Conservation (phyloP, 1,140 invertebrate genomes). For the Drosophila novamexicana region DNA sequence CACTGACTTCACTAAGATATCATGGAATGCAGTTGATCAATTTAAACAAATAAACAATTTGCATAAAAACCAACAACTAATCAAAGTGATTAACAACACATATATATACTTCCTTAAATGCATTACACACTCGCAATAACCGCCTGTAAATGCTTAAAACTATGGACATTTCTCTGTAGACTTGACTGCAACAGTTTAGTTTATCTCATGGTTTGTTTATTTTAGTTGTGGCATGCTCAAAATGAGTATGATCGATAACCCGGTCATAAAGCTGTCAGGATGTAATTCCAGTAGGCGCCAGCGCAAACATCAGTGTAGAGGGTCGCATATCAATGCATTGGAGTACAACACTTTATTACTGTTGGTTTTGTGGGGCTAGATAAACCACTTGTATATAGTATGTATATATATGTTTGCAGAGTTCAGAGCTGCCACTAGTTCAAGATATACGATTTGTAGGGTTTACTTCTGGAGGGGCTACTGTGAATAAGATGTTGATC, state of each 20-base stretch:
- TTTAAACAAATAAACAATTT: too few species aligned
- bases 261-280: constrained; percentile 60
- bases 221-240: constrained; percentile 42
- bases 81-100: too few species aligned
- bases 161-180: too few species aligned
- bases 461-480: background rate
- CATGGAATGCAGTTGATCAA: too few species aligned
- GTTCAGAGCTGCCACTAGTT: background rate
- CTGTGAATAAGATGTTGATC: constrained; percentile 34
- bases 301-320: constrained; percentile 16
- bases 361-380: constrained; percentile 18
- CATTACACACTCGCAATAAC: too few species aligned
- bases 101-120: too few species aligned
- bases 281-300: constrained; percentile 78
- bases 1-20: too few species aligned
- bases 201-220: constrained; percentile 24
- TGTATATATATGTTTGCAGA: background rate
- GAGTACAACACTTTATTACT: constrained; percentile 5
- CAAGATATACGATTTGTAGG: constrained; percentile 18
- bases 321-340: background rate
- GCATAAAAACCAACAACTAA: too few species aligned
- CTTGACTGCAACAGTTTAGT: too few species aligned
- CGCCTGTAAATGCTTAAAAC: too few species aligned
- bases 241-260: constrained; percentile 56
- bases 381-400: background rate